These are phyloP conservation scores for Oophaga pumilio DNA, from an alignment of 2,113 vertebrate species.

Conservation along the genomic window DNA sequence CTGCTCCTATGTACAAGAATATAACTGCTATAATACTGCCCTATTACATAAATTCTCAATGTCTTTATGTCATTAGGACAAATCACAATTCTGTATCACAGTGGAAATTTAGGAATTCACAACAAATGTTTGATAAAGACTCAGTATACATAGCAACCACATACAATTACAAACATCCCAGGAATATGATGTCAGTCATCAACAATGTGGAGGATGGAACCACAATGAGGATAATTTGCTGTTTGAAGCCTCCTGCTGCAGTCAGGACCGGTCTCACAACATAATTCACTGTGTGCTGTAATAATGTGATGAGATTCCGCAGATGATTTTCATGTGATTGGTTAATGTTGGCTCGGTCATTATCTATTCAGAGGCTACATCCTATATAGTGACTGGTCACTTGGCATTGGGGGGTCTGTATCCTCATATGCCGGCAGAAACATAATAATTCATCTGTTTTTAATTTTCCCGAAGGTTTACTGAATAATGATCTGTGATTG, in stretches of 20 bases:
- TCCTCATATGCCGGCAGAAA: neutral
- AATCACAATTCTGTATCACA: neutral
- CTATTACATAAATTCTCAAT: no score
- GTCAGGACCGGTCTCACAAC: neutral
- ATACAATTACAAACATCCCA: neutral
- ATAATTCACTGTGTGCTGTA: conserved; percentile 5
- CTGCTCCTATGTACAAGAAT: neutral
- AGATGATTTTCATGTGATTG: neutral
- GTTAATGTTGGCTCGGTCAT: neutral
- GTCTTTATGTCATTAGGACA: no score
- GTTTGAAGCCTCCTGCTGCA: neutral
- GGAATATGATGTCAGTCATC: neutral
- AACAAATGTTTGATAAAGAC: neutral
- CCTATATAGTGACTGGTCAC: neutral
- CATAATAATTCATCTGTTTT: neutral
- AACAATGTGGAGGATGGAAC: conserved; percentile 4
- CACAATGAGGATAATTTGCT: neutral
- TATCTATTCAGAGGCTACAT: neutral
- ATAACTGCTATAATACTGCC: neutral
- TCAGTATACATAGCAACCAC: neutral
- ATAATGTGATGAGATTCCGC: conserved; percentile 24
- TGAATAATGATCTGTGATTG: neutral
- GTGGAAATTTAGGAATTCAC: neutral
- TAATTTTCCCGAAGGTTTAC: no score
- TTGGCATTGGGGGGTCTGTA: neutral